Percentiles rank a stretch among this genome's conserved stretches.
These are phyloP conservation scores for Zaprionus gabonicus DNA, from an alignment of 1,140 invertebrate genomes.

Conservation along the genomic window DNA sequence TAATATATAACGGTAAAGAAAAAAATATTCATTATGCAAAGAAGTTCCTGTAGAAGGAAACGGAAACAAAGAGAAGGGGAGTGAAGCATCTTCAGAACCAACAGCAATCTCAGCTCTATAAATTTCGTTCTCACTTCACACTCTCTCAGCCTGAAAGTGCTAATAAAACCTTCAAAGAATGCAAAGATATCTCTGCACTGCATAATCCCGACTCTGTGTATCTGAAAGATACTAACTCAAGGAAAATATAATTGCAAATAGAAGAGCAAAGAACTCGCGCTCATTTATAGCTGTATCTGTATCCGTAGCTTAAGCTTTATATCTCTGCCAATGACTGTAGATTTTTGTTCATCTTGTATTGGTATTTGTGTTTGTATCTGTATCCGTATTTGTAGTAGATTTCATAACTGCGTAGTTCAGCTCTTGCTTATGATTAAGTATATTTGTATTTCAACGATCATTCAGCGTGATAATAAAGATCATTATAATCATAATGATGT, in stretches of 20 bases:
- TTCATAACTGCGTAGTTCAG: conserved; percentile 74
- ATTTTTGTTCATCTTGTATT: conserved; percentile 3
- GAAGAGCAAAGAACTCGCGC: background rate
- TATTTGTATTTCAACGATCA: conserved; percentile 44
- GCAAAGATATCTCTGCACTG: background rate
- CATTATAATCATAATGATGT: conserved; percentile 10
- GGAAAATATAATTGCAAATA: conserved; percentile 8
- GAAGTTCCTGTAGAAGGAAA: background rate
- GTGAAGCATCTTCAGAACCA: background rate
- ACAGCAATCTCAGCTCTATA: background rate
- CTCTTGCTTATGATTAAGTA: conserved; percentile 39
- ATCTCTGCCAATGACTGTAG: background rate
- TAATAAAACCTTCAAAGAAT: background rate
- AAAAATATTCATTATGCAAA: background rate
- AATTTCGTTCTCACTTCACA: background rate
- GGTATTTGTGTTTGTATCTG: conserved; percentile 2
- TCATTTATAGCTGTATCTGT: conserved; percentile 1
- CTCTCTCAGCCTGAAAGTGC: background rate
- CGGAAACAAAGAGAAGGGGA: no score
- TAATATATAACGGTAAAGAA: no score
- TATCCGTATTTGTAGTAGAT: conserved; percentile 50
- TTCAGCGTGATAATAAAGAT: conserved; percentile 35
- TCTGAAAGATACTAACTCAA: conserved; percentile 1
- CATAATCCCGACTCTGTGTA: background rate
- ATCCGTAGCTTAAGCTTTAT: conserved; percentile 9